Conservation (phyloP, 2,797 vertebrate genomes). For the Erpetoichthys calabaricus region DNA sequence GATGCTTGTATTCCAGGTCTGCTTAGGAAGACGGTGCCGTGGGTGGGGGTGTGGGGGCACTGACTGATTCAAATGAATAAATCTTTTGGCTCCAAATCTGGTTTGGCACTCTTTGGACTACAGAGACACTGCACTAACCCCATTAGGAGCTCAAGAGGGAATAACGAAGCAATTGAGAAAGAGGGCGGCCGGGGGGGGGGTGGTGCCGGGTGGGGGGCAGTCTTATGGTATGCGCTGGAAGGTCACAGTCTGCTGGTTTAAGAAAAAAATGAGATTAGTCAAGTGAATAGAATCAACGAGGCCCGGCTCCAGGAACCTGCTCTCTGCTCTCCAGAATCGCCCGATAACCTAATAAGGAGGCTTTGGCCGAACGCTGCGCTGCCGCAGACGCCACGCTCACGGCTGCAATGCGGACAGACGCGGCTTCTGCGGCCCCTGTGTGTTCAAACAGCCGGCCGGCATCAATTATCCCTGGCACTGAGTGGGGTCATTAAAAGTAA, state of each 20-base stretch:
- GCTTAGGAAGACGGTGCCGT: background rate
- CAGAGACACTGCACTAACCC: slow-evolving; percentile 57
- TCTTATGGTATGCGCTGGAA: slow-evolving; percentile 55
- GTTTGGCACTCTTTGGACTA: slow-evolving; percentile 49
- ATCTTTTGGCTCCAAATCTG: slow-evolving; percentile 56
- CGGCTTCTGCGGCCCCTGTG: too few species aligned
- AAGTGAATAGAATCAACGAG: slow-evolving; percentile 36
- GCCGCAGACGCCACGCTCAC: too few species aligned
- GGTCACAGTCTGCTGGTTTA: slow-evolving; percentile 48
- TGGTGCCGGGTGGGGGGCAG: slow-evolving; percentile 38
- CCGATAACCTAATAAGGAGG: slow-evolving; percentile 60
- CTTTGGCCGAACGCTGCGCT: too few species aligned
- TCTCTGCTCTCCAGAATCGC: slow-evolving; percentile 45
- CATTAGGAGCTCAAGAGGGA: slow-evolving; percentile 50
- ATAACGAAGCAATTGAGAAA: slow-evolving; percentile 20
- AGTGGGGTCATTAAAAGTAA: too few species aligned
- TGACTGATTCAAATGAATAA: slow-evolving; percentile 35
- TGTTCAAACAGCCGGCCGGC: too few species aligned
- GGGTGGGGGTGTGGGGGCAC: slow-evolving; percentile 33
- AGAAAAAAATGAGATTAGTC: slow-evolving; percentile 57
- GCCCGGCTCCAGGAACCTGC: slow-evolving; percentile 38
- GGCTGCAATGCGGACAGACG: too few species aligned
- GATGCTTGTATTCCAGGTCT: slow-evolving; percentile 8
- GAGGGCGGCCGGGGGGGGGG: slow-evolving; percentile 38
- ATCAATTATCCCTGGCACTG: too few species aligned